Evolutionary conservation across 2,113 vertebrate species (phyloP).

Genomic region (Lutjanus erythropterus): DNA sequence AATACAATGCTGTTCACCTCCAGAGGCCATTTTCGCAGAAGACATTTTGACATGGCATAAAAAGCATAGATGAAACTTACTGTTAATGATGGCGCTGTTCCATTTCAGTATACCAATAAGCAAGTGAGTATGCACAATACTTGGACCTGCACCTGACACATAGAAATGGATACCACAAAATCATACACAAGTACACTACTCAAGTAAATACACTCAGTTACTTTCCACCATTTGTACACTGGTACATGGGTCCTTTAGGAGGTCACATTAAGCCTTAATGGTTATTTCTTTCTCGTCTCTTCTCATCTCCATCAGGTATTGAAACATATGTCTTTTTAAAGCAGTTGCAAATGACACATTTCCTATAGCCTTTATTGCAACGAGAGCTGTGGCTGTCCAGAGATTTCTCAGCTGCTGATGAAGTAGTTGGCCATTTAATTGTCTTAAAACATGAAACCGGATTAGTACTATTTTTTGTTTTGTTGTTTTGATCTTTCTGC

Average conservation of each 20-base stretch:
- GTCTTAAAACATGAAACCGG: slow-evolving; percentile 1
- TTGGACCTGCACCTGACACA: neutral
- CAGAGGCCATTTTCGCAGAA: neutral
- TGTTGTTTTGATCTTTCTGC: neutral
- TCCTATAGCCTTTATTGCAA: neutral
- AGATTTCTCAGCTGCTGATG: neutral
- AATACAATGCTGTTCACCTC: neutral
- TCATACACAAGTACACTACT: too few species aligned
- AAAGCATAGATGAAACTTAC: neutral
- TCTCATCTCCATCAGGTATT: neutral
- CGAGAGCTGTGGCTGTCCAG: neutral
- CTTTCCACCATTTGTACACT: too few species aligned
- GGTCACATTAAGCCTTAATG: neutral
- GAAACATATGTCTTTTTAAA: neutral
- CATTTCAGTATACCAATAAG: neutral
- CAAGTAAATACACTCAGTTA: too few species aligned
- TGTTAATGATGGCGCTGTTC: neutral
- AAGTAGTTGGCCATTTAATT: slow-evolving; percentile 1
- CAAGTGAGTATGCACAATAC: neutral
- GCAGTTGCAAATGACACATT: neutral
- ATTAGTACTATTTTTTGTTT: slow-evolving; percentile 1
- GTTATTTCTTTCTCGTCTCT: neutral
- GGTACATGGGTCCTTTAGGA: neutral
- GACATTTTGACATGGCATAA: neutral
- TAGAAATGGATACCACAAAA: too few species aligned